Conservation (phyloP, 2,888 invertebrate genomes). For the Drosophila helvetica region DNA sequence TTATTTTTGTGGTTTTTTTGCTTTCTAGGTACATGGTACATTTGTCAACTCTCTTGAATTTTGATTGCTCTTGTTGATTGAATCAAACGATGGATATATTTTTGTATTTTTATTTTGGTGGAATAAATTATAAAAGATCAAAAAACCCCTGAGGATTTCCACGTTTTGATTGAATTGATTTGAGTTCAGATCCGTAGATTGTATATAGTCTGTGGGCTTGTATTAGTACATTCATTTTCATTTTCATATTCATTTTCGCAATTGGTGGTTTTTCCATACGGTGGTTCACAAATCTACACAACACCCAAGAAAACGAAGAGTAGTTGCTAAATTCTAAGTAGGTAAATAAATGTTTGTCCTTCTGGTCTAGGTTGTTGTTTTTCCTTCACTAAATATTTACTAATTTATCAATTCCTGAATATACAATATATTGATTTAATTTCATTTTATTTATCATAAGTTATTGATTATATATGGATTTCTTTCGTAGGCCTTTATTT, state of each 20-base stretch:
- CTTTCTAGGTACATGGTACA: slow-evolving; percentile 51
- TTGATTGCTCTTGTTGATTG: slow-evolving; percentile 31
- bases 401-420: slow-evolving; percentile 78
- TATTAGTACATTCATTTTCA: slow-evolving; percentile 17
- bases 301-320: slow-evolving; percentile 28
- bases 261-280: slow-evolving; percentile 29
- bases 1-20: background rate
- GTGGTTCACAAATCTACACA: slow-evolving; percentile 34
- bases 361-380: background rate
- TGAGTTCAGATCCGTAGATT: background rate
- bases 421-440: slow-evolving; percentile 47
- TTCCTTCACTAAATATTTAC: slow-evolving; percentile 41
- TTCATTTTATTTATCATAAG: slow-evolving; percentile 11
- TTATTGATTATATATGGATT: slow-evolving; percentile 23
- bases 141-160: slow-evolving; percentile 32
- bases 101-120: background rate
- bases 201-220: slow-evolving; percentile 19
- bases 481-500: background rate
- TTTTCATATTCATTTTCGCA: slow-evolving; percentile 6
- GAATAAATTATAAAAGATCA: background rate
- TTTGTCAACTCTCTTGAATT: slow-evolving; percentile 42
- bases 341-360: slow-evolving; percentile 20
- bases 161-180: slow-evolving; percentile 8
- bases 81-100: slow-evolving; percentile 6
- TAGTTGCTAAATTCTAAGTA: slow-evolving; percentile 26